These are phyloP conservation scores for Mylabris phalerata DNA, from an alignment of 1,140 invertebrate genomes.

Conservation along the genomic window DNA sequence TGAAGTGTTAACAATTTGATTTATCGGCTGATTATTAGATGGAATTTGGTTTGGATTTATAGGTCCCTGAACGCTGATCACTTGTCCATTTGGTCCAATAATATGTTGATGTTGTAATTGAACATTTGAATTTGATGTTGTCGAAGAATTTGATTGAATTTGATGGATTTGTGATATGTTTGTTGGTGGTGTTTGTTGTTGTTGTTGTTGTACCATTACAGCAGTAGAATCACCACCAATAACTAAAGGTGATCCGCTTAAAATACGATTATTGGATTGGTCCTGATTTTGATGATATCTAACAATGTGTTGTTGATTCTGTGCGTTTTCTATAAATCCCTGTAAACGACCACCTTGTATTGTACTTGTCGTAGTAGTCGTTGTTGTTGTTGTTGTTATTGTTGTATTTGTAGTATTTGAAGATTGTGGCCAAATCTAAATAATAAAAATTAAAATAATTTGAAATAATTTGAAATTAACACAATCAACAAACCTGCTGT, in stretches of 20 bases:
- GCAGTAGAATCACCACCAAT: constrained; percentile 32
- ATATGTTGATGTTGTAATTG: constrained; percentile 42
- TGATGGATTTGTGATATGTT: constrained; percentile 26
- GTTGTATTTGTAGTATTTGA: not conserved
- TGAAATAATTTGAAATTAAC: not conserved
- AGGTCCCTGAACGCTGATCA: constrained; percentile 47
- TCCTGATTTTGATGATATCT: constrained; percentile 33
- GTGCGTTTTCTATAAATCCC: constrained; percentile 20
- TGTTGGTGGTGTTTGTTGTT: constrained; percentile 6
- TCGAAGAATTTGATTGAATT: constrained; percentile 21
- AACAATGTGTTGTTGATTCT: constrained; percentile 21
- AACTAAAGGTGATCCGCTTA: constrained; percentile 33
- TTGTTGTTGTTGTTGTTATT: too few relatives aligned
- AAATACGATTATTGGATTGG: constrained; percentile 19
- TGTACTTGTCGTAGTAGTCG: not conserved
- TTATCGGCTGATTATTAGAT: constrained; percentile 1
- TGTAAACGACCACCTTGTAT: constrained; percentile 20
- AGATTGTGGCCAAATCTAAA: constrained; percentile 23
- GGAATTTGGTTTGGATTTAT: constrained; percentile 21
- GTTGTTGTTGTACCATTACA: constrained; percentile 31
- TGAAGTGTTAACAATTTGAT: constrained; percentile 15
- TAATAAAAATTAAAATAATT: not conserved
- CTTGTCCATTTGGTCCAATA: constrained; percentile 49
- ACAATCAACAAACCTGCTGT: constrained; percentile 22
- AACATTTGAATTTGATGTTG: constrained; percentile 26